A percentile compares a stretch with the other conserved stretches of the same genome.
Conservation (phyloP, 2,797 vertebrate genomes). For the Rachycentron canadum region DNA sequence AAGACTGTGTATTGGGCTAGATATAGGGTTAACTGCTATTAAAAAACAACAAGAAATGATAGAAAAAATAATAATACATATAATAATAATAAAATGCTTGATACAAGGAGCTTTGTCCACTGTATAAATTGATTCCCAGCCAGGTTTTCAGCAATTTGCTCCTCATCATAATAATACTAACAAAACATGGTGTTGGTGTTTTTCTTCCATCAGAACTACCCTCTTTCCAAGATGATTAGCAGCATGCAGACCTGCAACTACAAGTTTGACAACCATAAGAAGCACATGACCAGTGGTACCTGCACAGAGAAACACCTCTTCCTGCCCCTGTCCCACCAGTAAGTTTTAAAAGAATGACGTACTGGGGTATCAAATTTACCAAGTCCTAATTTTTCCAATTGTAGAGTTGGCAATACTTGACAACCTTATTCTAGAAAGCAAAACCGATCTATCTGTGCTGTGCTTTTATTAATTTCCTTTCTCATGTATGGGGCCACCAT, state of each 20-base stretch:
- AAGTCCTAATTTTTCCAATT: background rate
- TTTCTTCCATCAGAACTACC: constrained; percentile 79
- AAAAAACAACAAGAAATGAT: background rate
- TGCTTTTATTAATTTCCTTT: background rate
- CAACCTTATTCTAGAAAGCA: background rate
- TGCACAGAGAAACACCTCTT: constrained; percentile 94
- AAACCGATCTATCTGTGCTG: background rate
- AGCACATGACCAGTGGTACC: constrained; percentile 87
- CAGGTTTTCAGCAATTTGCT: background rate
- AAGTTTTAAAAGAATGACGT: constrained; percentile 59
- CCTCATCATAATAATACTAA: constrained; percentile 3
- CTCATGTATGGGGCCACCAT: too few relatives aligned
- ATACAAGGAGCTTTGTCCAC: background rate
- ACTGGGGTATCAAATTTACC: background rate
- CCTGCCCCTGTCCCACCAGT: constrained; percentile 90
- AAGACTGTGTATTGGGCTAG: background rate
- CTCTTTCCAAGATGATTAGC: constrained; percentile 88
- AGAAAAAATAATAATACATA: background rate
- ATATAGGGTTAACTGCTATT: too few relatives aligned
- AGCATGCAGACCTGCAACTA: constrained; percentile 93
- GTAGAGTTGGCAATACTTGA: too few relatives aligned
- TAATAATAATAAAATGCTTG: background rate
- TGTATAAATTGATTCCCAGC: too few relatives aligned
- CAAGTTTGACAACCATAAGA: constrained; percentile 89
- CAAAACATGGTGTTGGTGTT: background rate